Base-by-base conservation (phyloP, 2,797 vertebrate species). In the Dipus sagitta region DNA sequence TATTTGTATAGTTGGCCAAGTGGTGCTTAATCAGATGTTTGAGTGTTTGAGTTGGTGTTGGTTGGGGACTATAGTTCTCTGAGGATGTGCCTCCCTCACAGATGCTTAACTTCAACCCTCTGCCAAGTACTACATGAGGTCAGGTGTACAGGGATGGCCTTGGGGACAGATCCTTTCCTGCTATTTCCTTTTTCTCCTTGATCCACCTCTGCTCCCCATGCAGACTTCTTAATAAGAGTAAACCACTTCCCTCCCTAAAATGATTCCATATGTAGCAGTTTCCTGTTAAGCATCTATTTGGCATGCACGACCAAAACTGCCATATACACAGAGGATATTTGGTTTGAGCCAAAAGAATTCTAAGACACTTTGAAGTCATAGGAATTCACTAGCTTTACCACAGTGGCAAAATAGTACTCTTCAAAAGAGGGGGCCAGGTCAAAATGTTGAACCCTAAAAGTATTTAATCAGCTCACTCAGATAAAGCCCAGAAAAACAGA, bases 181-280 rank as follows among this genome's bases (percentile, higher is more conserved):
- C 28, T 52, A 6, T 21, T 95, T 95, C 90, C 75, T 86, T 62
- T 94, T 74, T 58, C 68, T 68, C 42, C 80, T 79, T 6, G 6
- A 68, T 82, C 28, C 82, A 54, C 78, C 70, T 85, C 60, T 58
- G 74, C 76, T 65, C 21, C 71, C 67, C n/a, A 78, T 24, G 86
- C 70, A 90, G 75, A 79, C 38, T 38, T 92, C 89, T 88, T 76
- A 94, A 91, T 93, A 90, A 90, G 72, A 93, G 34, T 10, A 86
- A 95, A 87, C 30, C 15, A 20, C 42, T 79, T 92, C 21, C 54
- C 24, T 76, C 23, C 0, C 0, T 90, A 85, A 86, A 93, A 91
- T 78, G 64, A 83, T 9, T 88, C 17, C 34, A 86, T 52, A n/a
- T 88, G 67, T 30, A 86, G 60, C 91, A 80, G 14, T 77, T 88